Evolutionary conservation across 2,113 vertebrate species (phyloP).

Genomic region (Nothocercus julius): DNA sequence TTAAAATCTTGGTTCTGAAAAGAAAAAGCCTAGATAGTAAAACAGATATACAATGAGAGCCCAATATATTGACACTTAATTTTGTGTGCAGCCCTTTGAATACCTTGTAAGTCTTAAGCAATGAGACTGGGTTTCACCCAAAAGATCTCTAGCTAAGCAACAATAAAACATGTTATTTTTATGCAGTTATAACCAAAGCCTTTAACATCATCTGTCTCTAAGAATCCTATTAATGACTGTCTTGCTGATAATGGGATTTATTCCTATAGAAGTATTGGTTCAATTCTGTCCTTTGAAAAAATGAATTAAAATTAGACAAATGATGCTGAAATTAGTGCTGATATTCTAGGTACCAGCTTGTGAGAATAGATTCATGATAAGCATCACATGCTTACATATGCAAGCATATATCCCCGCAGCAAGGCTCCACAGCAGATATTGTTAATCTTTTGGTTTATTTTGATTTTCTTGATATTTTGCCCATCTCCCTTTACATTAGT

Average conservation of each 20-base stretch:
- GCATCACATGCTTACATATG: not conserved
- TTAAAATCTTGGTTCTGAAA: slow-evolving; percentile 16
- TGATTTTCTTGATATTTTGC: no score
- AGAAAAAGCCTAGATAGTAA: not conserved
- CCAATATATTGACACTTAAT: not conserved
- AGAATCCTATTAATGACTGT: not conserved
- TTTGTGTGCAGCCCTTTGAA: not conserved
- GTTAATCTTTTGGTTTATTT: no score
- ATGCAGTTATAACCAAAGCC: not conserved
- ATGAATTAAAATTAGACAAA: not conserved
- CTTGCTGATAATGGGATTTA: not conserved
- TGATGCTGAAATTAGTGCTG: not conserved
- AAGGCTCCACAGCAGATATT: no score
- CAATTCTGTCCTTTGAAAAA: not conserved
- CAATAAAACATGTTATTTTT: not conserved
- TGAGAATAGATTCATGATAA: not conserved
- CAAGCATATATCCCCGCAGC: not conserved
- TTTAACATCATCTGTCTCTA: not conserved
- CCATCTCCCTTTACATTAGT: not conserved
- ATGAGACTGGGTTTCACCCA: not conserved
- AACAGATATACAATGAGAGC: not conserved
- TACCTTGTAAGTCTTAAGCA: not conserved
- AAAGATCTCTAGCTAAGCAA: not conserved
- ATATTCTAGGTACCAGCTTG: not conserved
- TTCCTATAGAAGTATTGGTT: not conserved